Evolutionary conservation across 2,888 invertebrate species (phyloP), one percentile per base, ranked within the genome.

Genomic region (Flexamia atlantica): DNA sequence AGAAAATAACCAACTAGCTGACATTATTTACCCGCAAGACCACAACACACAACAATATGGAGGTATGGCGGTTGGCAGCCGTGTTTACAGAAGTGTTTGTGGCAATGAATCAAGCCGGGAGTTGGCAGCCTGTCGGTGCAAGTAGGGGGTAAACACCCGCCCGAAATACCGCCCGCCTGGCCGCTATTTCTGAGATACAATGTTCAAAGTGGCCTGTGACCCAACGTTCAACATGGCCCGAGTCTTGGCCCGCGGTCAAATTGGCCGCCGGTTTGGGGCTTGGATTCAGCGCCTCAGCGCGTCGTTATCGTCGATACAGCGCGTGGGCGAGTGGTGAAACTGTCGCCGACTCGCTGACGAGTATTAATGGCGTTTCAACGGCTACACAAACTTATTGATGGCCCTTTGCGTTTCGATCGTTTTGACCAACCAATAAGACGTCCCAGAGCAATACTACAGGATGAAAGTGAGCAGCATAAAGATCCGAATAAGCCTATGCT

Each of bases 201-300:
- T 46, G 76, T 76, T 50, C 76, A 76, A 76, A 76, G 76, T 76
- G 76, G 76, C 50, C 76, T 76, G 76, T 76, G 76, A 76, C 76
- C 76, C 46, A 76, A 28, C 46, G 28, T 40, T 23, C 40, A 68
- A 42, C 72, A 28, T 28, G 30, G 7, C 64, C 28, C 30, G 64
- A 30, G 64, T 64, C 28, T 64, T 64, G 64, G 64, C 28, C 12
- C 28, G 28, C 28, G 64, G 12, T 64, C 64, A 64, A 64, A 30
- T 64, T 64, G 53, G 53, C 53, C 20, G 20, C 53, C 36, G 36
- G 57, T 23, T 57, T 23, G 23, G 23, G 36, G 57, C 57, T 57
- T 23, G 23, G 23, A 23, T 57, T 57, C 23, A 57, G 57, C 20
- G 57, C n/a, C n/a, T 12, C 40, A 3, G 60, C 20, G 53, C 20